A percentile compares a stretch with the other conserved stretches of the same genome.
Evolutionary conservation across 2,797 vertebrate genomes (phyloP).

Genomic region (Bradypodion pumilum): DNA sequence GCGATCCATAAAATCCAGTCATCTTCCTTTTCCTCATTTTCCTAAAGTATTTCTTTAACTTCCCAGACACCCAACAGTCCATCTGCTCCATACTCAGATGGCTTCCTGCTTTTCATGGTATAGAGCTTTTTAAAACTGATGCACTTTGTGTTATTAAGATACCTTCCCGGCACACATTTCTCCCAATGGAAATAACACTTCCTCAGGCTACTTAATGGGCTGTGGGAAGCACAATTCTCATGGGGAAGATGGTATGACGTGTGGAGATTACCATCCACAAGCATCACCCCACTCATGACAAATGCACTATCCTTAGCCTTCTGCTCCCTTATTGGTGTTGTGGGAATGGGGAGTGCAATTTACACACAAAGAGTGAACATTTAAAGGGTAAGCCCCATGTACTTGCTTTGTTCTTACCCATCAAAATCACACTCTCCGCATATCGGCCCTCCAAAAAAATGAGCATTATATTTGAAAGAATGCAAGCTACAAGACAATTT

Average conservation of each 20-base stretch:
- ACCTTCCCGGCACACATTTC: background rate
- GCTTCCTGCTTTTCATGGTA: background rate
- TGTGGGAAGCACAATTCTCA: background rate
- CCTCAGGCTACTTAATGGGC: background rate
- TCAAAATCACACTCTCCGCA: background rate
- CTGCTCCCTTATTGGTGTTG: background rate
- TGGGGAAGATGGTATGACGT: background rate
- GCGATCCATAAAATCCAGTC: background rate
- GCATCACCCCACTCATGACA: background rate
- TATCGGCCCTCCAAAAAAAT: too few species aligned
- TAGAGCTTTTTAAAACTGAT: background rate
- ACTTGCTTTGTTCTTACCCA: background rate
- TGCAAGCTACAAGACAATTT: background rate
- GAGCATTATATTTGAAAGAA: background rate
- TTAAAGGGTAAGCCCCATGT: background rate
- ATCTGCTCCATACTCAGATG: background rate
- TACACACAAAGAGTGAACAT: background rate
- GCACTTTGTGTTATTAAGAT: background rate
- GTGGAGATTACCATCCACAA: background rate
- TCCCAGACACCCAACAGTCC: too few species aligned
- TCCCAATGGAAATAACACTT: background rate
- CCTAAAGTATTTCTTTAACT: background rate
- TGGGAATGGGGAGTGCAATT: background rate
- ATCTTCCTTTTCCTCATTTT: background rate
- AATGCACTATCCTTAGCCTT: background rate